Base-by-base conservation (phyloP, 64 coral and sea anemone genomes). In the Montipora capricornis region DNA sequence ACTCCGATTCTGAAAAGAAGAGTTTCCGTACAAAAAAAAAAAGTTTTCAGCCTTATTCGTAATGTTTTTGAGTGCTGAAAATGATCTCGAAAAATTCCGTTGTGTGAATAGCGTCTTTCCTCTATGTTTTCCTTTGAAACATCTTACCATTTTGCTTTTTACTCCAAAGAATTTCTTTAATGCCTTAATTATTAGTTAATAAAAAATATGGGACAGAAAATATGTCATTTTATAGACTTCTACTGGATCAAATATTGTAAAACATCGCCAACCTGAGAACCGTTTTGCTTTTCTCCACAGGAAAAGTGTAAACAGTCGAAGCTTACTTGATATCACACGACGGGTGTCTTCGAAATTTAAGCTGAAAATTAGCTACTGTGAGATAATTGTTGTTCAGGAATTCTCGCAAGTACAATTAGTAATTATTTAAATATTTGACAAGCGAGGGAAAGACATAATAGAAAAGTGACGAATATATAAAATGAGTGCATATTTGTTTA, bases 241-340 rank as follows among this genome's bases (percentile, higher is more conserved):
- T 57, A 57, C 53, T 57, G 11, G 53, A 6, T 57, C 53, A 57
- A 57, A 6, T 57, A 57, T 57, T 57, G 6, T 57, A 57, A 57
- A 8, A 37, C 37, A 37, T 37, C 37, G 37, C 37, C 37, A 13
- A 4, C 16, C 47, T 78, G 47, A 78, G 44, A 50, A 5, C 17
- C 46, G 13, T 78, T 78, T 78, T 78, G 76, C 49, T 78, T 78
- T 51, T 49, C 49, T 78, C 49, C 76, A 49, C 76, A 78, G 76
- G 47, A 47, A 78, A 76, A 6, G 44, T 49, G 14, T 49, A 71
- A 71, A 71, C 68, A 71, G 68, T 71, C 14, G 68, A 45, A 49
- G 76, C 76, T 19, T 49, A 17, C 37, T 37, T 37, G 37, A 37
- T 49, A 78, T 76, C 14, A 46, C 15, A 78, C 14, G 16, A 78